Percentiles rank a stretch among this genome's conserved stretches.
These are phyloP conservation scores for Oreohelix idahoensis DNA, from an alignment of 1,140 invertebrate species.

Conservation along the genomic window DNA sequence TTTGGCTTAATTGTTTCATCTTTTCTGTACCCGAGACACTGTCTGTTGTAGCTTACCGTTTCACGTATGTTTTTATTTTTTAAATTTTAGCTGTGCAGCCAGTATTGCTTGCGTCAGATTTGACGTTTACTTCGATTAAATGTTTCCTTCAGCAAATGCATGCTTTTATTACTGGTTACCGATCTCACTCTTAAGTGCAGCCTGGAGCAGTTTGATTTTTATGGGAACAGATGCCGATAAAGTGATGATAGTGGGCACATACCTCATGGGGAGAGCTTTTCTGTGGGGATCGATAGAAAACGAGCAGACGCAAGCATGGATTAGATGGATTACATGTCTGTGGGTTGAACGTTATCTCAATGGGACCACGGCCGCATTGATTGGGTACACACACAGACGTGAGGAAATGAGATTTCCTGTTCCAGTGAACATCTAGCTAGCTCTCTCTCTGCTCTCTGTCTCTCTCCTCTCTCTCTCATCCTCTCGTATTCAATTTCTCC, in stretches of 20 bases:
- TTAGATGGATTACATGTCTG: slow-evolving; percentile 26
- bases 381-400: slow-evolving; percentile 24
- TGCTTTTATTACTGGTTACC: neutral
- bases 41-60: too few relatives aligned
- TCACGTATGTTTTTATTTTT: too few relatives aligned
- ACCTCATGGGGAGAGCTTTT: neutral
- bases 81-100: too few relatives aligned
- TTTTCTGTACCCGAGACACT: too few relatives aligned
- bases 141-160: too few relatives aligned
- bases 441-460: slow-evolving; percentile 4
- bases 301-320: neutral
- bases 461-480: slow-evolving; percentile 5
- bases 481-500: too few relatives aligned
- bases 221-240: neutral
- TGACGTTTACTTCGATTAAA: too few relatives aligned
- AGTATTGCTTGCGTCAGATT: too few relatives aligned
- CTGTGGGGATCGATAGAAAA: slow-evolving; percentile 5
- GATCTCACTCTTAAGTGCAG: too few relatives aligned
- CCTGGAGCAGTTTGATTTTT: too few relatives aligned
- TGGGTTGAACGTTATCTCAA: slow-evolving; percentile 23
- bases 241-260: neutral
- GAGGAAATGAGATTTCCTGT: slow-evolving; percentile 27
- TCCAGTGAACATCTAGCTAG: neutral
- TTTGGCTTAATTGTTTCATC: too few relatives aligned
- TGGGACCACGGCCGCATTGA: slow-evolving; percentile 18